A percentile compares a stretch with the other conserved stretches of the same genome.
These are phyloP conservation scores for Disparrhopalites patrizii DNA, from an alignment of 2,888 invertebrate species.

Conservation along the genomic window DNA sequence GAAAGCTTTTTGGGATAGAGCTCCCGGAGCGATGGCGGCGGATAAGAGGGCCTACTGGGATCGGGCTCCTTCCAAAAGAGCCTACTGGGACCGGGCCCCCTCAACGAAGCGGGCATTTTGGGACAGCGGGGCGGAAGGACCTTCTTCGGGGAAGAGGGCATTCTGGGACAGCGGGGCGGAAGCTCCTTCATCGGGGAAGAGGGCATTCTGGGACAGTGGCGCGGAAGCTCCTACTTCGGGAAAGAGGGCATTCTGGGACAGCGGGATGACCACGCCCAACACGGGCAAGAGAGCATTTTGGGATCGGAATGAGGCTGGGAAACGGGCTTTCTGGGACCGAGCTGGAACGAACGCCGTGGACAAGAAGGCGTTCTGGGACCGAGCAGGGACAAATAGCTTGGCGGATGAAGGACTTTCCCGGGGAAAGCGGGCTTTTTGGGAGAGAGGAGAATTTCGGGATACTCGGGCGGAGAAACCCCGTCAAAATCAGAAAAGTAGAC, in stretches of 20 bases:
- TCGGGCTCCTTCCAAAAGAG: neutral
- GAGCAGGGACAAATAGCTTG: neutral
- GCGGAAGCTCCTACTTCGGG: neutral
- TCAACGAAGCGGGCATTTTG: neutral
- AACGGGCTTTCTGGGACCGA: slow-evolving; percentile 21
- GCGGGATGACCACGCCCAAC: neutral
- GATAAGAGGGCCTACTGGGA: slow-evolving; percentile 26
- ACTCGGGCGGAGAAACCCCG: neutral
- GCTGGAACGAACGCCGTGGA: neutral
- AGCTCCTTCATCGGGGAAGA: neutral
- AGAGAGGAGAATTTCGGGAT: neutral
- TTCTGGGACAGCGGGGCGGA: neutral
- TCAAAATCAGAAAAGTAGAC: neutral
- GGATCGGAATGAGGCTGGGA: slow-evolving; percentile 1
- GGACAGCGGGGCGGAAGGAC: neutral
- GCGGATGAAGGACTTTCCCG: neutral
- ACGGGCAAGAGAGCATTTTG: neutral
- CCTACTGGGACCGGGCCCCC: neutral
- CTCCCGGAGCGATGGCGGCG: neutral
- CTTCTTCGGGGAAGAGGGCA: neutral
- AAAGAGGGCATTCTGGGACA: slow-evolving; percentile 20
- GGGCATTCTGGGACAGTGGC: slow-evolving; percentile 7
- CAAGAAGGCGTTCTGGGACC: slow-evolving; percentile 30
- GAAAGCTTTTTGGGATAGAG: slow-evolving; percentile 18
- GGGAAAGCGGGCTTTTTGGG: slow-evolving; percentile 13